These are phyloP conservation scores for Plusia festucae DNA, from an alignment of 2,888 invertebrate genomes.

Conservation along the genomic window DNA sequence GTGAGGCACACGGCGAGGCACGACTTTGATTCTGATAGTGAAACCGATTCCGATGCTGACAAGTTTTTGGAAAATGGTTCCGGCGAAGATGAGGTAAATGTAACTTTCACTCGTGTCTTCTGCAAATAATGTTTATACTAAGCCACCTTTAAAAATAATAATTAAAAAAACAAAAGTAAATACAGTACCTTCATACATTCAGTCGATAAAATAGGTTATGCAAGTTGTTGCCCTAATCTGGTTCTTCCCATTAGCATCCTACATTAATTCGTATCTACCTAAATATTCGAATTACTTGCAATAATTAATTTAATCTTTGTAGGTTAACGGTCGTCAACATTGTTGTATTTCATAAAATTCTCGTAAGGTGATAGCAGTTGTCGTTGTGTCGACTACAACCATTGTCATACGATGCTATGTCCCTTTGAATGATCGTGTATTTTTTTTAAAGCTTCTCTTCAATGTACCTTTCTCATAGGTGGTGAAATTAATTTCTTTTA, in stretches of 20 bases:
- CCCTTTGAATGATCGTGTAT: no score
- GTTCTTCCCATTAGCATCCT: not conserved
- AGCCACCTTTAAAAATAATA: not conserved
- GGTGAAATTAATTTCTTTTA: no score
- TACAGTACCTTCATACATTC: not conserved
- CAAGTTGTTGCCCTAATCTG: not conserved
- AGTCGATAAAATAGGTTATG: not conserved
- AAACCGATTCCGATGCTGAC: slow-evolving; percentile 78
- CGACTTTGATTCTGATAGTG: slow-evolving; percentile 84
- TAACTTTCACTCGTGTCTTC: not conserved
- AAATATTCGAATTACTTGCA: not conserved
- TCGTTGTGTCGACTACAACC: no score
- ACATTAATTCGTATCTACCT: not conserved
- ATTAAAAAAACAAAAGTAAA: not conserved
- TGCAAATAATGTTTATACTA: not conserved
- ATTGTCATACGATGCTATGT: no score
- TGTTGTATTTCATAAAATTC: not conserved
- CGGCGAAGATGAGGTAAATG: slow-evolving; percentile 75
- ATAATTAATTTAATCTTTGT: slow-evolving; percentile 1
- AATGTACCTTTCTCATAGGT: no score
- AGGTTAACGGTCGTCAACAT: not conserved
- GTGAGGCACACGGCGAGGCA: slow-evolving; percentile 81
- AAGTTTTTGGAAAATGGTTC: slow-evolving; percentile 75
- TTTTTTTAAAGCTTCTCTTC: no score
- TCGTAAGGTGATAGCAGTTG: not conserved